Percentiles rank a stretch among this genome's conserved stretches.
Evolutionary conservation across 2,888 invertebrate species (phyloP).

Genomic region (Apamea sordens): DNA sequence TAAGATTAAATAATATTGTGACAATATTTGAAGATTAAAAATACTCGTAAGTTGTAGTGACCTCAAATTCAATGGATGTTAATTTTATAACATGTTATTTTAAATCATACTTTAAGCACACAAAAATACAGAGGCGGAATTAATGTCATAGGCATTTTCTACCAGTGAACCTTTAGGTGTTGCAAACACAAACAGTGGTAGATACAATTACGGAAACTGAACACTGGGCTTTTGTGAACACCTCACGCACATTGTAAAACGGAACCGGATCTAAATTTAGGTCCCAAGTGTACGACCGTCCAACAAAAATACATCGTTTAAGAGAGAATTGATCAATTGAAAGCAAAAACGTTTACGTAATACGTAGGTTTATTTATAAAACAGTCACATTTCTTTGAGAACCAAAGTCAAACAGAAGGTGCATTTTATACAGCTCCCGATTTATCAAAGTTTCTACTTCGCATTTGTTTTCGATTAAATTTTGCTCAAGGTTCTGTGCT

Average conservation of each 20-base stretch:
- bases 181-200: no score
- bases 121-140: not conserved
- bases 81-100: slow-evolving; percentile 3
- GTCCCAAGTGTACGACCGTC: not conserved
- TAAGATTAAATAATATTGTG: not conserved
- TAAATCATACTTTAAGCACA: not conserved
- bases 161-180: no score
- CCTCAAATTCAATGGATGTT: slow-evolving; percentile 1
- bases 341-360: slow-evolving; percentile 20
- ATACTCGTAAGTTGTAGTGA: not conserved
- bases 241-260: not conserved
- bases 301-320: slow-evolving; percentile 3
- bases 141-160: no score
- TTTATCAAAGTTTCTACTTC: not conserved
- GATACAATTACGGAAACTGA: no score
- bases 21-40: slow-evolving; percentile 13
- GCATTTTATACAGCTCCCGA: not conserved
- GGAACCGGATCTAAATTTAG: not conserved
- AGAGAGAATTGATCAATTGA: slow-evolving; percentile 27
- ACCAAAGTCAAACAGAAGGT: slow-evolving; percentile 17
- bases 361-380: slow-evolving; percentile 24
- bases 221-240: no score
- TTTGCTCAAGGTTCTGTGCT: no score
- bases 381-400: slow-evolving; percentile 14
- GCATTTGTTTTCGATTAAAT: not conserved